Evolutionary conservation across 2,888 invertebrate species (phyloP), one percentile per base, ranked within the genome.

Genomic region (Drosophila borealis): DNA sequence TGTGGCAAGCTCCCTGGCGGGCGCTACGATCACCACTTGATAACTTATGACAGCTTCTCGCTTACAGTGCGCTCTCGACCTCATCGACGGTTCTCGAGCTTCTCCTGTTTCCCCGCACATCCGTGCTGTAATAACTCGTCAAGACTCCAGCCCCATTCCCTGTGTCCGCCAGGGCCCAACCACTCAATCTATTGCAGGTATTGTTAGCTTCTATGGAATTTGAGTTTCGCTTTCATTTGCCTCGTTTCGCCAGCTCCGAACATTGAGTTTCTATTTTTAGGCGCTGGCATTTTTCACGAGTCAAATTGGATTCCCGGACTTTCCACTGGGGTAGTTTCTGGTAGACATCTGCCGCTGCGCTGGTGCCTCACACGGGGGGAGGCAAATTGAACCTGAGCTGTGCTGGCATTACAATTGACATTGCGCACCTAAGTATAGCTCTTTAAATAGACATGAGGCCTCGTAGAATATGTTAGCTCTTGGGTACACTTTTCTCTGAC

Each of bases 121-220:
- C 66, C 72, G 64, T 64, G 55, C 79, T 72, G 81, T 79, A 89
- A 89, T 89, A 89, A 87, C 83, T 89, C 82, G 77, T 81, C 80
- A 78, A 79, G 75, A 60, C 17, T 45, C 11, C 17, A 36, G 14
- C 25, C 10, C 36, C 5, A 39, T 21, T 37, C 56, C 25, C 70
- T 42, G n/a, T 42, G 29, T 39, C 6, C 37, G 21, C 2, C 10
- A 10, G 34, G 39, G 34, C n/a, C 51, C 65, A 59, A 61, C 56
- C 62, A 77, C 70, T 68, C 71, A 78, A 66, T 72, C 76, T 50
- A 46, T 34, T 17, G 77, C 79, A 79, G 79, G 79, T 78, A 81
- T 75, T 62, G 70, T 59, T 67, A 73, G 70, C 63, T 69, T 69
- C 62, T 57, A 55, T 25, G 76, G 72, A 66, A 79, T 74, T 82